A percentile compares a stretch with the other conserved stretches of the same genome.
phyloP scores from a whole-genome alignment of 2,888 invertebrate genomes.

The Sphecodes monilicornis region DNA sequence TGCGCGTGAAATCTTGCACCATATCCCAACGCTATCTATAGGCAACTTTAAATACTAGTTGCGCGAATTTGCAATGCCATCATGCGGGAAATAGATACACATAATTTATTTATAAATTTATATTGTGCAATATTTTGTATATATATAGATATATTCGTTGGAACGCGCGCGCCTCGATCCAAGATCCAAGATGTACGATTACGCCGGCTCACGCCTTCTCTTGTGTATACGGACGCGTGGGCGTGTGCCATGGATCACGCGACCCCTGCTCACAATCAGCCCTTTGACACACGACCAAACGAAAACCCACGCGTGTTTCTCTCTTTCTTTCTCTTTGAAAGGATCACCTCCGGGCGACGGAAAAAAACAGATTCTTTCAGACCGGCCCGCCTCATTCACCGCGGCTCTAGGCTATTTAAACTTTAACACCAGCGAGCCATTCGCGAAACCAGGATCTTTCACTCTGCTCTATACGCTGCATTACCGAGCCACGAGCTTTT shows the following conservation, averaged over 20 bases:
- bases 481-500: background rate
- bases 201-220: background rate
- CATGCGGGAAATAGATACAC: no score
- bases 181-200: slow-evolving; percentile 1
- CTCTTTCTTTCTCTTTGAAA: slow-evolving; percentile 53
- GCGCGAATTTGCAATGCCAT: no score
- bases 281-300: slow-evolving; percentile 75
- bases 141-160: no score
- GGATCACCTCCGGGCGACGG: slow-evolving; percentile 35
- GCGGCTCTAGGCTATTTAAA: slow-evolving; percentile 58
- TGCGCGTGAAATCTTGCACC: no score
- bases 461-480: background rate
- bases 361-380: slow-evolving; percentile 56
- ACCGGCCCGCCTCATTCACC: slow-evolving; percentile 47
- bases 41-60: no score
- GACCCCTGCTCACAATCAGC: slow-evolving; percentile 74
- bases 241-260: slow-evolving; percentile 73
- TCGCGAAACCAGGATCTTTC: slow-evolving; percentile 47
- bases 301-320: slow-evolving; percentile 65
- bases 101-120: no score
- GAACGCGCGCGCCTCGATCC: slow-evolving; percentile 21
- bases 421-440: slow-evolving; percentile 61
- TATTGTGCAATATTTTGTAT: no score
- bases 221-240: slow-evolving; percentile 63
- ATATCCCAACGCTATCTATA: no score